Evolutionary conservation across 2,797 vertebrate genomes (phyloP).

Genomic region (Periparus ater): DNA sequence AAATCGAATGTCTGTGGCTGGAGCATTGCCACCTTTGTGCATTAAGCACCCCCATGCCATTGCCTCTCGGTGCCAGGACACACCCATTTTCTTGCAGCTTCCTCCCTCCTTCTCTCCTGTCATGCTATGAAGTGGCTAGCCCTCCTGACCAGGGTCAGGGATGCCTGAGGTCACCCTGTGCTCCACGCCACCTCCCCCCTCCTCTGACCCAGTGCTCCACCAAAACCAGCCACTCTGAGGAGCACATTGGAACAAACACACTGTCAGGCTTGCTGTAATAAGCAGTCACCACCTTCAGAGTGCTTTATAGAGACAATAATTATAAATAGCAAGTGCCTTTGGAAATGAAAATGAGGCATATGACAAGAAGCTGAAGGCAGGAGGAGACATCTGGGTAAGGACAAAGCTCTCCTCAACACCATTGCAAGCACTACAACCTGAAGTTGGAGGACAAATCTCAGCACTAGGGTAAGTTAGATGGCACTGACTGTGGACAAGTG

Average conservation of each 20-base stretch:
- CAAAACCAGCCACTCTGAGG: not conserved
- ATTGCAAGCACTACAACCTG: not conserved
- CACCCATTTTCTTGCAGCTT: not conserved
- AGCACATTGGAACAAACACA: not conserved
- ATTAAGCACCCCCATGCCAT: not conserved
- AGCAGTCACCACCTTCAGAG: not conserved
- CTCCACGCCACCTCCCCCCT: not conserved
- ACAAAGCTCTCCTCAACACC: not conserved
- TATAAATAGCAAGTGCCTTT: not conserved
- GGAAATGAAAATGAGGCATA: not conserved
- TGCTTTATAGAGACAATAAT: not conserved
- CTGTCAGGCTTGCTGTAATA: not conserved
- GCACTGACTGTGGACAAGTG: not conserved
- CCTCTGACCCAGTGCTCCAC: not conserved
- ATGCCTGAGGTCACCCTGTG: not conserved
- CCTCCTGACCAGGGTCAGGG: not conserved
- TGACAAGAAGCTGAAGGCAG: not conserved
- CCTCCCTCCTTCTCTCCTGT: not conserved
- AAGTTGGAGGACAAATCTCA: not conserved
- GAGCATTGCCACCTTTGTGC: not conserved
- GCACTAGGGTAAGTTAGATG: not conserved
- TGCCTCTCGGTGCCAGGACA: not conserved
- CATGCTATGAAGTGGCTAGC: accelerated
- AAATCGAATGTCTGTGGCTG: not conserved
- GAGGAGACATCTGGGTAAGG: not conserved